Conservation (phyloP, 2,113 vertebrate species). For the Mastomys natalensis region DNA sequence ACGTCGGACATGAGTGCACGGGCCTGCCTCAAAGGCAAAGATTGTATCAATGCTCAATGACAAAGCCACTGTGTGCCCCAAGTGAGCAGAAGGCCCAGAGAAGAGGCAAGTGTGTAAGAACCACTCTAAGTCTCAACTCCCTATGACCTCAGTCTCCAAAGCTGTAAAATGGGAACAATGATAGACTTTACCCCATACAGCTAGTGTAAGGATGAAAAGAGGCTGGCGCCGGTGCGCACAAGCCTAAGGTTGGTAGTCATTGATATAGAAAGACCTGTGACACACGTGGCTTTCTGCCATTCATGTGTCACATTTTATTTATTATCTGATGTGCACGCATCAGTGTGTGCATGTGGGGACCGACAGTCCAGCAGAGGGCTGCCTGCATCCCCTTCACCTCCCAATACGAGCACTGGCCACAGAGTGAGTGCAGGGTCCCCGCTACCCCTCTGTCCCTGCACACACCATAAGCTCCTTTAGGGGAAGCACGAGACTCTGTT, state of each 20-base stretch:
- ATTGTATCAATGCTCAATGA: accelerated
- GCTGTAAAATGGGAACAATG: neutral
- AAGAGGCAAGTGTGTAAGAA: neutral
- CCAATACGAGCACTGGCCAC: no score
- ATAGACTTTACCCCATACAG: neutral
- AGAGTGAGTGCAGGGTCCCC: accelerated
- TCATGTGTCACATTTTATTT: neutral
- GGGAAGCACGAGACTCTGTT: neutral
- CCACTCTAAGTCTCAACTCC: neutral
- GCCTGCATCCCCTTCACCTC: accelerated
- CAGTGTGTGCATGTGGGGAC: neutral
- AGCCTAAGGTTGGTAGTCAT: neutral
- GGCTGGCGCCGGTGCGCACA: no score
- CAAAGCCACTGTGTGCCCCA: neutral
- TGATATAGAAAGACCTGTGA: neutral
- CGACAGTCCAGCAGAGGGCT: neutral
- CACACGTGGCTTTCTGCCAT: neutral
- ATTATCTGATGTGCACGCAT: neutral
- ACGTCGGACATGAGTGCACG: neutral
- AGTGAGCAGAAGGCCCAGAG: neutral
- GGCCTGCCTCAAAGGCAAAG: accelerated
- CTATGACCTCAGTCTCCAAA: neutral
- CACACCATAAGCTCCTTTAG: neutral
- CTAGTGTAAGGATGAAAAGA: neutral
- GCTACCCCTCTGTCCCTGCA: neutral